These are phyloP conservation scores for Erynnis tages DNA, from an alignment of 2,888 invertebrate species.

Conservation along the genomic window DNA sequence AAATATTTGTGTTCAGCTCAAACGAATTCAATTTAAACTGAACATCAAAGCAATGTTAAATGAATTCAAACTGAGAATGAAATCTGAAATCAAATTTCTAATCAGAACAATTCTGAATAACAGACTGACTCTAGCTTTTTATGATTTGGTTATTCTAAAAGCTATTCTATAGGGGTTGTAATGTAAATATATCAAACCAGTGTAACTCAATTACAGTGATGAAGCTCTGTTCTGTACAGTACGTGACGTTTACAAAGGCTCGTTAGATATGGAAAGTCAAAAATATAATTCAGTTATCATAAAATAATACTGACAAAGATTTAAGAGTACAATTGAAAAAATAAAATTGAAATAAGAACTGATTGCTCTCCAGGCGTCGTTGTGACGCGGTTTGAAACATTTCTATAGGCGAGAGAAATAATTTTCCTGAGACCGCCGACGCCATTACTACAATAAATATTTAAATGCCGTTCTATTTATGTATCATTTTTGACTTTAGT, in stretches of 20 bases:
- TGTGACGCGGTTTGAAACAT: constrained; percentile 14
- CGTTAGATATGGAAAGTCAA: constrained; percentile 20
- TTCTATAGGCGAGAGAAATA: constrained; percentile 25
- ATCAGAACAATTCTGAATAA: too few relatives aligned
- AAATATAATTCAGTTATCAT: constrained; percentile 14
- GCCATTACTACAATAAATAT: constrained; percentile 17
- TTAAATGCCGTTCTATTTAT: constrained; percentile 12
- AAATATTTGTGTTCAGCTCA: too few relatives aligned
- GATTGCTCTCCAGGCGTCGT: constrained; percentile 22
- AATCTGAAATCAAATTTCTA: too few relatives aligned
- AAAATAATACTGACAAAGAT: constrained; percentile 10
- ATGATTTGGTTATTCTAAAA: too few relatives aligned
- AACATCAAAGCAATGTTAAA: too few relatives aligned
- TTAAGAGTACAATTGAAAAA: constrained; percentile 18
- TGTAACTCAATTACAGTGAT: constrained; percentile 14
- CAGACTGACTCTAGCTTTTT: too few relatives aligned
- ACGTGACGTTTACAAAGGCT: constrained; percentile 22
- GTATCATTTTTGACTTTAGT: constrained; percentile 1
- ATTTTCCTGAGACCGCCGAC: constrained; percentile 22
- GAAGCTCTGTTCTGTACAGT: constrained; percentile 3
- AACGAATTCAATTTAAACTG: too few relatives aligned
- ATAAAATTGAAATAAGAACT: constrained; percentile 25
- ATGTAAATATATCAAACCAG: constrained; percentile 16
- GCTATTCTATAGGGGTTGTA: constrained; percentile 1
- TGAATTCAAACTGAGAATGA: too few relatives aligned